Base-by-base conservation (phyloP, 37 sponge, comb jelly and placozoan genomes). In the Ianthella basta region DNA sequence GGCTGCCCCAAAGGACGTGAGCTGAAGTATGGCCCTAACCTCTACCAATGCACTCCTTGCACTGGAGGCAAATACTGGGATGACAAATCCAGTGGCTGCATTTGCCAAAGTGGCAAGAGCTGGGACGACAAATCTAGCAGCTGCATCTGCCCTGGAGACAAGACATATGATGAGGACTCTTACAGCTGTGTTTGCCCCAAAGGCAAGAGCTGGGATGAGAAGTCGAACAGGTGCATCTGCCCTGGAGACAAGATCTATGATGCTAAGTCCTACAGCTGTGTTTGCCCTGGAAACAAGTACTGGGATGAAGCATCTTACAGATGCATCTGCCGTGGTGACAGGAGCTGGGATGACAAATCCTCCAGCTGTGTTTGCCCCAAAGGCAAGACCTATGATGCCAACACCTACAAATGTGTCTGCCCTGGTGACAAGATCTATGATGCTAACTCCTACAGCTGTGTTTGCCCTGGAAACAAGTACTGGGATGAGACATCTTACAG, bases 261-360 rank as follows among this genome's bases (percentile, higher is more conserved):
- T 8, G 6, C 66, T 29, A 16, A 10, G 8, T 8, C 14, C 8
- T 34, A 69, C 34, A 69, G 35, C 33, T 69, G 70, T 30, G 35
- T 34, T 30, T 69, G 70, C 34, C 70, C 70, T n/a, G 70, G 35
- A 18, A 69, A 69, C 70, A 69, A 69, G 70, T 12, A 5, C 32
- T 69, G 70, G 70, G 29, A 69, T 35, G 34, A 32, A 1, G 33
- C 29, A 32, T 34, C 34, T 2, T 34, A 69, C 34, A 24, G 66
- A 8, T 64, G 66, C 23, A 30, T 21, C 29, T 64, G 66, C n/a
- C 66, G 29, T 21, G 23, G 66, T 10, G 23, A 29, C 23, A 8
- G 27, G 66, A 64, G 14, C 66, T 64, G 12, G 23, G 66, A 64
- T 30, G 20, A 10, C 12, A 16, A 21, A 30, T 10, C 23, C 29